These are phyloP conservation scores for Andrena hattorfiana DNA, from an alignment of 2,888 invertebrate genomes.

Conservation along the genomic window DNA sequence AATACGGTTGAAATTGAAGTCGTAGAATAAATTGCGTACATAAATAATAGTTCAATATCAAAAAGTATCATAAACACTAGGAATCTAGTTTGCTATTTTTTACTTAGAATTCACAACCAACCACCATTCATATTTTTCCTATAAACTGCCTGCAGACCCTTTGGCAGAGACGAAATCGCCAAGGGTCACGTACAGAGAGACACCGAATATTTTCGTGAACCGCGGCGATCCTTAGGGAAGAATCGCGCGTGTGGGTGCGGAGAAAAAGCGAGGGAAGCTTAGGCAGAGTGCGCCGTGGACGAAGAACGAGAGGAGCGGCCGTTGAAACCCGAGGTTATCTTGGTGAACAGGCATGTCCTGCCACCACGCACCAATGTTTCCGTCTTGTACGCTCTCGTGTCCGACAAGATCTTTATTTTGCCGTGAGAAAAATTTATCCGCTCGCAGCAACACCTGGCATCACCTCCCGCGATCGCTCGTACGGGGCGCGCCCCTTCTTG, in stretches of 20 bases:
- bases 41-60: no score
- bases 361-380: constrained; percentile 76
- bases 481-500: not conserved
- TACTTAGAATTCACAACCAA: not conserved
- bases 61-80: not conserved
- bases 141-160: no score
- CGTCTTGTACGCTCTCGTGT: constrained; percentile 78
- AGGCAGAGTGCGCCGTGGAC: constrained; percentile 21
- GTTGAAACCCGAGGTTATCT: constrained; percentile 65
- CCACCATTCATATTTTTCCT: no score
- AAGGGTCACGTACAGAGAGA: not conserved
- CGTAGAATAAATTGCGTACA: not conserved
- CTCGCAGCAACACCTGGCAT: constrained; percentile 59
- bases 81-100: not conserved
- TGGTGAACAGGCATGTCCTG: constrained; percentile 69
- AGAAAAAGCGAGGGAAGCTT: constrained; percentile 35
- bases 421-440: constrained; percentile 75
- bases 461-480: constrained; percentile 53
- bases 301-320: constrained; percentile 36
- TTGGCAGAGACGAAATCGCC: not conserved
- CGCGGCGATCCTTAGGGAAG: constrained; percentile 10
- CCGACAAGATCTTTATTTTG: constrained; percentile 82
- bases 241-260: constrained; percentile 48
- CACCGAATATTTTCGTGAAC: constrained; percentile 11
- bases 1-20: constrained; percentile 1